Conservation (phyloP, 2,888 invertebrate species). For the Thymelicus sylvestris region DNA sequence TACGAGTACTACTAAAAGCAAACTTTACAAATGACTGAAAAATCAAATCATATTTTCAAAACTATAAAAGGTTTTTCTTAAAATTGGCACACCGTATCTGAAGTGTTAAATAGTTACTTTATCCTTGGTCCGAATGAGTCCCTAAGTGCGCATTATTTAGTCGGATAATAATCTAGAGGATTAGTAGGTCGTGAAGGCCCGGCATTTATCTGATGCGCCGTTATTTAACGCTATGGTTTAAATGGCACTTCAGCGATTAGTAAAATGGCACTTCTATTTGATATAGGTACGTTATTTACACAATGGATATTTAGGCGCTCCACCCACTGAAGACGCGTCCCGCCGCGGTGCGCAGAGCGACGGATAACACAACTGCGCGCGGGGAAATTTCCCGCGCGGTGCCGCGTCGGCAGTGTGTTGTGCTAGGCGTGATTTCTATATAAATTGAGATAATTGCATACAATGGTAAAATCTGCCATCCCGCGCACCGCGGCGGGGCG, state of each 20-base stretch:
- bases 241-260: slow-evolving; percentile 9
- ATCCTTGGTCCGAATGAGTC: slow-evolving; percentile 41
- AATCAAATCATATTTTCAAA: not conserved
- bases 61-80: not conserved
- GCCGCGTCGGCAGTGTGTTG: too few relatives aligned
- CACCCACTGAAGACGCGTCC: too few relatives aligned
- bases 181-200: slow-evolving; percentile 50
- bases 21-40: not conserved
- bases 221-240: slow-evolving; percentile 5
- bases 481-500: too few relatives aligned
- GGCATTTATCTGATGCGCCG: slow-evolving; percentile 25
- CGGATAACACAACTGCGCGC: too few relatives aligned
- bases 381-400: too few relatives aligned
- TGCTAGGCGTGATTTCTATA: too few relatives aligned
- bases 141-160: slow-evolving; percentile 55
- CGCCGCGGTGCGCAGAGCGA: too few relatives aligned
- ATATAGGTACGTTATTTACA: not conserved
- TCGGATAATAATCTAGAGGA: slow-evolving; percentile 57
- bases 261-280: not conserved
- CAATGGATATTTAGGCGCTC: not conserved
- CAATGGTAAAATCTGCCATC: too few relatives aligned
- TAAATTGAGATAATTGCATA: too few relatives aligned
- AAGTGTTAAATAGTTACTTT: slow-evolving; percentile 2
- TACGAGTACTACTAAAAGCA: not conserved
- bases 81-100: not conserved